These are phyloP conservation scores for Aphyosemion australe DNA, from an alignment of 2,113 vertebrate genomes.

Conservation along the genomic window DNA sequence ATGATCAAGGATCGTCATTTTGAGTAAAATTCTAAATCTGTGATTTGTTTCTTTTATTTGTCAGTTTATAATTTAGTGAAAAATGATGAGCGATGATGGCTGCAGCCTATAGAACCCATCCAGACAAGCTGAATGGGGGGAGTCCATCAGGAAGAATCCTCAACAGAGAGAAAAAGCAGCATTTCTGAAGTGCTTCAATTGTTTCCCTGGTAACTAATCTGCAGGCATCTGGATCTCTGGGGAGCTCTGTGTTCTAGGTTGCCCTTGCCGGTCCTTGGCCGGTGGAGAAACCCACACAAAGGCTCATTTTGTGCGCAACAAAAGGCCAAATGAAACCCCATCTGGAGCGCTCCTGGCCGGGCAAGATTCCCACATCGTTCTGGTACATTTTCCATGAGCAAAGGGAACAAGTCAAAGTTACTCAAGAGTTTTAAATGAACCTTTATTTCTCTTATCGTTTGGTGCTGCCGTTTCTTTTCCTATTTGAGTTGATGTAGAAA, in stretches of 20 bases:
- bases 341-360: constrained; percentile 68
- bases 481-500: background rate
- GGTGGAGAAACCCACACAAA: constrained; percentile 77
- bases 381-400: constrained; percentile 30
- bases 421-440: constrained; percentile 7
- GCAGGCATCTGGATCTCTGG: constrained; percentile 79
- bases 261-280: constrained; percentile 75
- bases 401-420: constrained; percentile 6
- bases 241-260: constrained; percentile 74
- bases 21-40: too few species aligned
- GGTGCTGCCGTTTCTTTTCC: background rate
- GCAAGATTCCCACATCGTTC: constrained; percentile 76
- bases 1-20: too few species aligned
- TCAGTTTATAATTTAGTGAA: background rate
- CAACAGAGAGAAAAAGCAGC: constrained; percentile 37
- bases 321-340: constrained; percentile 81
- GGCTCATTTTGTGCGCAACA: constrained; percentile 81
- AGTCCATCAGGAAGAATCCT: constrained; percentile 40
- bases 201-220: constrained; percentile 85
- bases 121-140: constrained; percentile 23
- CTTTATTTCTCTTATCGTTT: background rate
- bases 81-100: constrained; percentile 16
- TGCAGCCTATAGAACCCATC: constrained; percentile 35
- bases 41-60: too few species aligned
- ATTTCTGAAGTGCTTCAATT: constrained; percentile 69